Conservation (phyloP, 2,113 vertebrate species). For the Malurus melanocephalus region DNA sequence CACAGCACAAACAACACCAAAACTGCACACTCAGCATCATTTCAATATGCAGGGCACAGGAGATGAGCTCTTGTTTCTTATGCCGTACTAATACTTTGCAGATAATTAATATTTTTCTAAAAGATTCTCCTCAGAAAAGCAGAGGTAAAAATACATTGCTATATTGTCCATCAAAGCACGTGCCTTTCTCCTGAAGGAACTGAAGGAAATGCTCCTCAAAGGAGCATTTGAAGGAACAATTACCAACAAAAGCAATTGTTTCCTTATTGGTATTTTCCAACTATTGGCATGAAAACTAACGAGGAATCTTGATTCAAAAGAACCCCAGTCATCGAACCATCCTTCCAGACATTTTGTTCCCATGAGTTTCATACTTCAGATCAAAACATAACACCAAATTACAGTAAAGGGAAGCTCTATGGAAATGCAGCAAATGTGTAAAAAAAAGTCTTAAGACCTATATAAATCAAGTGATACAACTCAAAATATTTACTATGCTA, state of each 20-base stretch:
- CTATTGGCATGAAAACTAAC: constrained; percentile 1
- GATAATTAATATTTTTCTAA: not conserved
- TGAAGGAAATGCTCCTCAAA: not conserved
- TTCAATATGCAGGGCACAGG: not conserved
- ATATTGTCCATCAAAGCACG: constrained; percentile 31
- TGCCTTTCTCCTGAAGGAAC: constrained; percentile 61
- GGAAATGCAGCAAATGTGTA: not conserved
- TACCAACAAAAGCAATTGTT: constrained; percentile 58
- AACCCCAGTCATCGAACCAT: not conserved
- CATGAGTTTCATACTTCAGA: not conserved
- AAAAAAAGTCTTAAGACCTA: not conserved
- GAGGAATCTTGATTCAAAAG: constrained; percentile 36
- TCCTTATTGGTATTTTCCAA: constrained; percentile 39
- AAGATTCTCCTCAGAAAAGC: constrained; percentile 52
- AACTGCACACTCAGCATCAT: not conserved
- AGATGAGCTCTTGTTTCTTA: not conserved
- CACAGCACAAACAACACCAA: not conserved
- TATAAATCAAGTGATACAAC: not conserved
- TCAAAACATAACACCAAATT: not conserved
- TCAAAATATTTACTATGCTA: not conserved
- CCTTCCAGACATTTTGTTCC: not conserved
- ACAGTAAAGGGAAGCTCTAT: not conserved
- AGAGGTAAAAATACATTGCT: constrained; percentile 15
- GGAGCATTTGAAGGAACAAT: constrained; percentile 34
- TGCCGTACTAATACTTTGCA: not conserved